phyloP scores from a whole-genome alignment of 1,140 invertebrate species.

The Achatina immaculata region DNA sequence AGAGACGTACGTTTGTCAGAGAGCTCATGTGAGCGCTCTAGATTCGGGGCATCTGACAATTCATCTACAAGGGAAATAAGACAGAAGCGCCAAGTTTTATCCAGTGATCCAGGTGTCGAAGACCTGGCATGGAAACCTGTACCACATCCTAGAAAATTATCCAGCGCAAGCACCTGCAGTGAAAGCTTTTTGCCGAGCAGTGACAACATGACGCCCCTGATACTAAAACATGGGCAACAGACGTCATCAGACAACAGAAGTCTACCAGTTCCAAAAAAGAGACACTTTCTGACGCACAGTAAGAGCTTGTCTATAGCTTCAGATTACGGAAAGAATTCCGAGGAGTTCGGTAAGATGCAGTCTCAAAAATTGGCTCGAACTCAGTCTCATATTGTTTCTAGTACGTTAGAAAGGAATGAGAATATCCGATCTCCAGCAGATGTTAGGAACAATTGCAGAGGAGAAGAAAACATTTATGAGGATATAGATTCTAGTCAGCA shows the following conservation, averaged over 20 bases:
- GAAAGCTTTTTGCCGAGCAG: too few species aligned
- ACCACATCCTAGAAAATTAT: neutral
- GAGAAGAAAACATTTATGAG: neutral
- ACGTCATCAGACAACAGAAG: neutral
- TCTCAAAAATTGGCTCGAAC: neutral
- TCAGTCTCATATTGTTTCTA: neutral
- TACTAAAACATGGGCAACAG: neutral
- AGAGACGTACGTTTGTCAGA: neutral
- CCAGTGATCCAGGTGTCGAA: neutral
- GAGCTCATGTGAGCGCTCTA: neutral
- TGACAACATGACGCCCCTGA: too few species aligned
- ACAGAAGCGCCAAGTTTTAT: neutral
- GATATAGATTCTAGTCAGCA: neutral
- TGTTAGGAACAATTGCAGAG: neutral
- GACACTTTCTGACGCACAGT: neutral
- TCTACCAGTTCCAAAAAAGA: slow-evolving; percentile 8
- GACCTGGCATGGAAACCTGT: neutral
- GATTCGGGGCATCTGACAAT: neutral
- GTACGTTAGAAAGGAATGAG: neutral
- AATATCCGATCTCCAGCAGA: neutral
- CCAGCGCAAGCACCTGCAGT: neutral
- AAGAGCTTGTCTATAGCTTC: neutral
- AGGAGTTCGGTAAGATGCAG: too few species aligned
- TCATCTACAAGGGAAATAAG: neutral
- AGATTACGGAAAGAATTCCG: neutral